These are phyloP conservation scores for Hedychridium roseum DNA, from an alignment of 2,888 invertebrate species.

Conservation along the genomic window DNA sequence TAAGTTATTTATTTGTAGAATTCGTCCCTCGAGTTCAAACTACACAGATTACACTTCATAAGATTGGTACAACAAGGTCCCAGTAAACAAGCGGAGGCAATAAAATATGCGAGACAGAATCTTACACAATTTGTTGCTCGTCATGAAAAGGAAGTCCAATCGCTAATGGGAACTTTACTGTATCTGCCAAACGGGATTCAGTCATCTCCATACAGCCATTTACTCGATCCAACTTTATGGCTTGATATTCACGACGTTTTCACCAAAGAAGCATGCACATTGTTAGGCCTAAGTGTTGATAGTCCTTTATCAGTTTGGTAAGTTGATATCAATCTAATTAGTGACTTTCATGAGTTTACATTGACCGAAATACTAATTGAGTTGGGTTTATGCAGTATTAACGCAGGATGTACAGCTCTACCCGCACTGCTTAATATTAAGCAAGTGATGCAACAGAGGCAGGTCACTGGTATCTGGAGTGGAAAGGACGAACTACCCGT, in stretches of 20 bases:
- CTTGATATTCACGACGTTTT: constrained; percentile 84
- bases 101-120: constrained; percentile 84
- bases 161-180: constrained; percentile 85
- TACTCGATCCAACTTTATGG: constrained; percentile 81
- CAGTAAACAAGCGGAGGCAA: constrained; percentile 81
- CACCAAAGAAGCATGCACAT: constrained; percentile 88
- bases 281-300: constrained; percentile 88
- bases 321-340: constrained; percentile 25
- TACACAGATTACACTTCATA: constrained; percentile 83
- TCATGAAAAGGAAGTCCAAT: constrained; percentile 85
- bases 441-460: constrained; percentile 87
- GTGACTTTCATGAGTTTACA: background rate
- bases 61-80: constrained; percentile 74
- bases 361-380: background rate
- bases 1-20: constrained; percentile 58
- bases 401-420: constrained; percentile 92
- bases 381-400: constrained; percentile 69
- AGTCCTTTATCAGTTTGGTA: constrained; percentile 89
- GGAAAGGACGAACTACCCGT: constrained; percentile 96
- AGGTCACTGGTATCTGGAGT: constrained; percentile 94
- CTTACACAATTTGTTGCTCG: constrained; percentile 82
- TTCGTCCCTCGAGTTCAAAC: constrained; percentile 80
- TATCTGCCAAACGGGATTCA: constrained; percentile 81
- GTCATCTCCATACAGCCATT: constrained; percentile 80
- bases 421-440: constrained; percentile 95